phyloP scores from a whole-genome alignment of 2,888 invertebrate genomes.

The Lepidocyrtoides sp. region DNA sequence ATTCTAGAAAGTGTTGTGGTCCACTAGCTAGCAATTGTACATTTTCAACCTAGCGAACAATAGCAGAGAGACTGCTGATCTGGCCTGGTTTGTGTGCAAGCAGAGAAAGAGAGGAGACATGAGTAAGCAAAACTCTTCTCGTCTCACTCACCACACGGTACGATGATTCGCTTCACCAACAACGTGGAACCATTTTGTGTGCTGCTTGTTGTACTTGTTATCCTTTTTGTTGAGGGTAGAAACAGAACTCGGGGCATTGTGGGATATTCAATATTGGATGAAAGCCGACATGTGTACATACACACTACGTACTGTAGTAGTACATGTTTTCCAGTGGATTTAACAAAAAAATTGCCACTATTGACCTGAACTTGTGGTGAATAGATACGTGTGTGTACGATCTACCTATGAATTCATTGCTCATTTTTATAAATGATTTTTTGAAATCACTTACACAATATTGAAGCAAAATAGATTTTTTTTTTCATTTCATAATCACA shows the following conservation, averaged over 20 bases:
- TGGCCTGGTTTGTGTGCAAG: too few relatives aligned
- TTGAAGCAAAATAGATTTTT: too few relatives aligned
- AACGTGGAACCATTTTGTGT: not conserved
- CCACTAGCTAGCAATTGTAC: slow-evolving; percentile 24
- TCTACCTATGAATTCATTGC: too few relatives aligned
- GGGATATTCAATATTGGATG: not conserved
- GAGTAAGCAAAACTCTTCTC: not conserved
- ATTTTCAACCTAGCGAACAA: not conserved
- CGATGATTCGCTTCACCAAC: not conserved
- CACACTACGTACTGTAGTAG: too few relatives aligned
- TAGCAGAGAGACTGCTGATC: not conserved
- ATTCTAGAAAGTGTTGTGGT: slow-evolving; percentile 9
- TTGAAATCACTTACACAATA: too few relatives aligned
- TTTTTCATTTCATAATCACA: too few relatives aligned
- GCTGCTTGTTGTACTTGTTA: not conserved
- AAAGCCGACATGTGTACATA: not conserved
- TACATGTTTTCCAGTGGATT: not conserved
- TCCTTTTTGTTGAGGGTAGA: slow-evolving; percentile 22
- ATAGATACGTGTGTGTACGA: too few relatives aligned
- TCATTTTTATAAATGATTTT: too few relatives aligned
- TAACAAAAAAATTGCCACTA: too few relatives aligned
- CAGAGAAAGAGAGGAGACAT: not conserved
- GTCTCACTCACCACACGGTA: not conserved
- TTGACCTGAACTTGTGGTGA: too few relatives aligned
- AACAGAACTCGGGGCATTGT: not conserved